Evolutionary conservation across 1,140 invertebrate species (phyloP), one percentile per base, ranked within the genome.

Genomic region (Aphaenogaster ashmeadi): DNA sequence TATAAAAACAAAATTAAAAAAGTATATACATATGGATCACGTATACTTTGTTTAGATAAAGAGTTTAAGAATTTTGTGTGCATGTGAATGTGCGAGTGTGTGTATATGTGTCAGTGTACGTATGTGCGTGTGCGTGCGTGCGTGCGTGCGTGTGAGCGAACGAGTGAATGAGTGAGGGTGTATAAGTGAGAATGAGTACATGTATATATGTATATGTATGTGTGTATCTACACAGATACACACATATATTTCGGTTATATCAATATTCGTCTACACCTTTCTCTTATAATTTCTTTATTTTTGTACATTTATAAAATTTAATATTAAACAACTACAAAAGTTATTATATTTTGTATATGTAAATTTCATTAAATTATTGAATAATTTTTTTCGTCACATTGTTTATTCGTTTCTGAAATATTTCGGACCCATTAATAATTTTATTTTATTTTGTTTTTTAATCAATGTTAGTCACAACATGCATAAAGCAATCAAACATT

Each of bases 401-500:
- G 2, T 56, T 79, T 47, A 8, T n/a, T n/a, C 33, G 18, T 60
- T 11, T 54, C 3, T 41, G 13, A 5, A 81, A 60, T 69, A 56
- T 27, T 44, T 56, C 5, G 15, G 8, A 38, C 11, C 13, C 7
- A 44, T 58, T 47, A 72, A 36, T 72, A 47, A 38, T 1, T 38
- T 58, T 0, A 74, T 60, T 75, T 21, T 27, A 27, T 27, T 27
- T 41, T 62, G 21, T 47, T 83, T 15, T n/a, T 84, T 21, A 38
- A 84, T 74, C 18, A 38, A 6, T 84, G 50, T 84, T 84, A 84
- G n/a, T 74, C 36, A 74, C 54, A 60, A 84, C 54, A 62, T 84
- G 69, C 80, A 84, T 72, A 62, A 74, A 84, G 44, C 80, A 84
- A 62, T 27, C 80, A 74, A 84, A 69, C 69, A 18, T 60, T 41